Evolutionary conservation across 2,888 invertebrate species (phyloP), one percentile per base, ranked within the genome.

Genomic region (Phalangium opilio): DNA sequence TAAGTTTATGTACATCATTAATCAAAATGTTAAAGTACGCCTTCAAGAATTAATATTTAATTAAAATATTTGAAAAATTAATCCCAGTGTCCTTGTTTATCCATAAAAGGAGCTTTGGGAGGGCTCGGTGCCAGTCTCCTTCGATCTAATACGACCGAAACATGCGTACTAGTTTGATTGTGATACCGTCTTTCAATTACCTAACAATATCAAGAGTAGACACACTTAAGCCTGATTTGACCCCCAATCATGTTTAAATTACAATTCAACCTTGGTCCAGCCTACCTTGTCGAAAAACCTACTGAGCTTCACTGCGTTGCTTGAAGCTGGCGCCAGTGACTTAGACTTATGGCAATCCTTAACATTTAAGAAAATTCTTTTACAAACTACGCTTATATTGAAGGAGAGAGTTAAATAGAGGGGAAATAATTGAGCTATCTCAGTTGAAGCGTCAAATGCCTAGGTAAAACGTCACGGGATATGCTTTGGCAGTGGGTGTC

Each of bases 301-400:
- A 2, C 85, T 82, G 21, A 96, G 68, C 67, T 91, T 91, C 0
- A 96, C 90, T 8, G 91, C 81, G 64, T 91, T 90, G 48, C 89
- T 86, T 3, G 87, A 84, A 2, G 93, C 95, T 4, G 95, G 86
- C n/a, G 89, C 85, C 51, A 95, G 68, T 55, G 85, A 84, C 55
- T 85, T 79, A 52, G 63, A 71, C 68, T 73, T 72, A 53, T 70
- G 67, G 60, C 74, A 75, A 61, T 77, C 74, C 76, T 75, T 58
- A 39, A 4, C n/a, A n/a, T n/a, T n/a, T n/a, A n/a, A n/a, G n/a
- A n/a, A n/a, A n/a, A n/a, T n/a, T n/a, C n/a, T n/a, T n/a, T n/a
- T n/a, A n/a, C n/a, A n/a, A n/a, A n/a, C n/a, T n/a, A n/a, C n/a
- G n/a, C n/a, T n/a, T n/a, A n/a, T n/a, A n/a, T n/a, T n/a, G n/a